A percentile compares a stretch with the other conserved stretches of the same genome.
Evolutionary conservation across 2,888 invertebrate species (phyloP).

Genomic region (Rhaphigaster nebulosa): DNA sequence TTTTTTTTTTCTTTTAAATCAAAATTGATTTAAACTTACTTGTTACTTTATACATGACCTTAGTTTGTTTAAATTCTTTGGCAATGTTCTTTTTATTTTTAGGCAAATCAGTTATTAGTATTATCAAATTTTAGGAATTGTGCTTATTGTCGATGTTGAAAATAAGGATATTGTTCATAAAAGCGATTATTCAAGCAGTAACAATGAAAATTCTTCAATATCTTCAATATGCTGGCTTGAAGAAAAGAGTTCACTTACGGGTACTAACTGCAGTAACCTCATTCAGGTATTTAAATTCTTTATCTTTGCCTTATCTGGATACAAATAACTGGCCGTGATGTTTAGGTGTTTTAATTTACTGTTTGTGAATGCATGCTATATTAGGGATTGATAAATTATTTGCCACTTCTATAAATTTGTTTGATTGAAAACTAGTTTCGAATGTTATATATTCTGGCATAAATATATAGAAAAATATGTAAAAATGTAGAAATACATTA

Average conservation of each 20-base stretch:
- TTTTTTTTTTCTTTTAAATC: too few species aligned
- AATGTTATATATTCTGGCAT: too few species aligned
- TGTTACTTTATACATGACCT: too few species aligned
- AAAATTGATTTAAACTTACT: too few species aligned
- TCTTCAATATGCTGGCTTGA: conserved; percentile 83
- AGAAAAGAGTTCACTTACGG: conserved; percentile 66
- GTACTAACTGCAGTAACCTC: conserved; percentile 48
- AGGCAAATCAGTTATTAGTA: neutral
- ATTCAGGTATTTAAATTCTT: conserved; percentile 43
- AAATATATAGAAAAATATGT: too few species aligned
- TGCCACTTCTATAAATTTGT: too few species aligned
- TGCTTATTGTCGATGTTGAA: conserved; percentile 86
- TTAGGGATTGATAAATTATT: too few species aligned
- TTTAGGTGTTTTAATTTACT: too few species aligned
- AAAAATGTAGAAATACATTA: too few species aligned
- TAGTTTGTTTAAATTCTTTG: neutral
- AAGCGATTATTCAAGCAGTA: conserved; percentile 68
- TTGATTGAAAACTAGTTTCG: too few species aligned
- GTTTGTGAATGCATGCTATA: too few species aligned
- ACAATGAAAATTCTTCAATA: conserved; percentile 74
- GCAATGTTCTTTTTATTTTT: conserved; percentile 13
- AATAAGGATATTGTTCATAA: conserved; percentile 82
- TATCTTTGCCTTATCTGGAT: neutral
- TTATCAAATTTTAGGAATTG: conserved; percentile 72
- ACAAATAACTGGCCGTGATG: neutral